Base-by-base conservation (phyloP, 2,888 invertebrate genomes). In the Agrochola lota region DNA sequence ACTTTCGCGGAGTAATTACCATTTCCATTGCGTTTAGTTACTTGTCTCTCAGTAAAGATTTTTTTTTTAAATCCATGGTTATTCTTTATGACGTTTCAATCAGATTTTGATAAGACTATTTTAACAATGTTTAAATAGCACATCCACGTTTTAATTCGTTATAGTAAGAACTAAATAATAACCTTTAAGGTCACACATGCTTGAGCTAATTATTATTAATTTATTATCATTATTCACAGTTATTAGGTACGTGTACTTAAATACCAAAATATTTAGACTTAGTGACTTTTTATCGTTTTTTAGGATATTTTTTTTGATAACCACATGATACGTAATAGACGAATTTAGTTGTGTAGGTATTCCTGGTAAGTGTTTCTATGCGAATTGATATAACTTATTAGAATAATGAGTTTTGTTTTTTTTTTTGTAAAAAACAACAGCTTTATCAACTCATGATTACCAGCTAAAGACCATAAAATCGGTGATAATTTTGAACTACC, bases 141-240 rank as follows among this genome's bases (percentile, higher is more conserved):
- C 12, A 23, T 40, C 6, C 23, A 40, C 17, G 46, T 75, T 60
- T 49, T 12, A 49, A 43, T 20, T 55, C 1, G 6, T 15, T 59
- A n/a, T 35, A 46, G 4, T 60, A 71, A 43, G 49, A 52, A 64
- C 0, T 64, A 64, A 59, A n/a, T 43, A 73, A 80, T 79, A 79
- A 80, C 72, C 79, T 72, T 63, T 40, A 20, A 40, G 62, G 81
- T 69, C 63, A 59, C 60, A 20, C 40, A 67, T 59, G 59, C 15
- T 20, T 30, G 5, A 40, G 46, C 35, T 6, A 17, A 49, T 66
- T 49, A 63, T 74, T 62, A 75, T 75, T 40, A 40, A 40, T 40
- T 40, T 40, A 40, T 40, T 40, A 40, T 40, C 49, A 49, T 3
- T 43, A 8, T 43, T 11, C 6, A 26, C 26, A 26, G 26, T 15